Conservation (phyloP, 2,888 invertebrate species). For the Nomada lathburiana region DNA sequence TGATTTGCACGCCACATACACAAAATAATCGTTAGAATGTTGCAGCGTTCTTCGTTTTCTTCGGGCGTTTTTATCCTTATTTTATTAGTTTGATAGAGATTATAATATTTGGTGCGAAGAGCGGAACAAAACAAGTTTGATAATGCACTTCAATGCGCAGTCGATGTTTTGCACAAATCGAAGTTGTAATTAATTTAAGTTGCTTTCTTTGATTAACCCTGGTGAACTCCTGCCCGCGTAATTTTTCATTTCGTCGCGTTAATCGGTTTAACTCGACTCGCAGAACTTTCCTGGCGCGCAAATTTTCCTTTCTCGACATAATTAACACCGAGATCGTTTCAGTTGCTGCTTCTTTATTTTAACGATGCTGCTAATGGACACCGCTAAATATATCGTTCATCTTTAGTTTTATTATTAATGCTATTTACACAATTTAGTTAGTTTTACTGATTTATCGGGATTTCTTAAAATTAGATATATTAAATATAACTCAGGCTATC, state of each 20-base stretch:
- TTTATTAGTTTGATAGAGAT: neutral
- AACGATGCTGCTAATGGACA: neutral
- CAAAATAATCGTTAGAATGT: slow-evolving; percentile 33
- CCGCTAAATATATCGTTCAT: neutral
- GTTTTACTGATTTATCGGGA: neutral
- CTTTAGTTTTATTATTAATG: neutral
- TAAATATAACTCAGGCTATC: neutral
- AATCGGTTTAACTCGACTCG: slow-evolving; percentile 1
- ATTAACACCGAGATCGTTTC: neutral
- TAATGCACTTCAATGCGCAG: neutral
- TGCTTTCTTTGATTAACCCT: neutral
- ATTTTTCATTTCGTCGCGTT: neutral
- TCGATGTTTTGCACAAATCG: neutral
- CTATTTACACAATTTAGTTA: no score
- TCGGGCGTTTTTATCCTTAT: neutral
- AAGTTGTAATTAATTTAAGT: slow-evolving; percentile 3
- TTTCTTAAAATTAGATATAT: neutral
- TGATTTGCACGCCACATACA: slow-evolving; percentile 31
- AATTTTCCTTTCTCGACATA: neutral
- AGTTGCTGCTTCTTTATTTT: neutral
- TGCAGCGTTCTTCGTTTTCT: slow-evolving; percentile 7
- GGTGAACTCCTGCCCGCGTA: neutral
- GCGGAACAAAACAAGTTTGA: neutral
- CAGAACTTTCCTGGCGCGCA: neutral
- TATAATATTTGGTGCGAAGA: neutral